Conservation (phyloP, 2,113 vertebrate species). For the Datnioides undecimradiatus region DNA sequence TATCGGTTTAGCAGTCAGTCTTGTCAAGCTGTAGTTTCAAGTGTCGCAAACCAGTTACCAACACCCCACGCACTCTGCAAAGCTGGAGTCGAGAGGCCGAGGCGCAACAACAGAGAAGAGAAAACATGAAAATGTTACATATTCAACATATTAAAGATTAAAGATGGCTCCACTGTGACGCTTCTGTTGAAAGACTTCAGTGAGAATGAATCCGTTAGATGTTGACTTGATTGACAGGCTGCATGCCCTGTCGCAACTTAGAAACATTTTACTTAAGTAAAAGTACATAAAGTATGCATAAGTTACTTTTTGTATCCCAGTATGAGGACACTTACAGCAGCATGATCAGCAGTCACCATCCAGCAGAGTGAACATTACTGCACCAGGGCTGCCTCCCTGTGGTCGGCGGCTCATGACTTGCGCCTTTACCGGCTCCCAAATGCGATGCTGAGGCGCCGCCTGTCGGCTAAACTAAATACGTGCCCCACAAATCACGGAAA, state of each 20-base stretch:
- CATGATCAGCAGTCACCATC: background rate
- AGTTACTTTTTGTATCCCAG: too few relatives aligned
- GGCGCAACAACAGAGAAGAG: background rate
- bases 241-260: background rate
- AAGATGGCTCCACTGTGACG: background rate
- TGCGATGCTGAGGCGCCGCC: slow-evolving; percentile 55
- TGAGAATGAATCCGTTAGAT: too few relatives aligned
- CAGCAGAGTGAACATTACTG: background rate
- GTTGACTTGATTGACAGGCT: too few relatives aligned
- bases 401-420: background rate
- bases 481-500: background rate
- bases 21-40: too few relatives aligned
- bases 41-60: background rate
- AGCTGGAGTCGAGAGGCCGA: background rate
- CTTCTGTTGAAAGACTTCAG: too few relatives aligned
- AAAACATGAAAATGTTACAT: background rate
- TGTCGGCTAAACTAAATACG: background rate
- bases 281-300: too few relatives aligned
- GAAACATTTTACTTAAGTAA: background rate
- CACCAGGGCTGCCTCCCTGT: background rate
- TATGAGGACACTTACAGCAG: too few relatives aligned
- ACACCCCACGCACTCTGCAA: background rate
- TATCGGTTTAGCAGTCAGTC: too few relatives aligned
- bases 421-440: background rate
- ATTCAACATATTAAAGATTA: background rate